A percentile compares a stretch with the other conserved stretches of the same genome.
These are phyloP conservation scores for Psophia crepitans DNA, from an alignment of 2,113 vertebrate species.

Conservation along the genomic window DNA sequence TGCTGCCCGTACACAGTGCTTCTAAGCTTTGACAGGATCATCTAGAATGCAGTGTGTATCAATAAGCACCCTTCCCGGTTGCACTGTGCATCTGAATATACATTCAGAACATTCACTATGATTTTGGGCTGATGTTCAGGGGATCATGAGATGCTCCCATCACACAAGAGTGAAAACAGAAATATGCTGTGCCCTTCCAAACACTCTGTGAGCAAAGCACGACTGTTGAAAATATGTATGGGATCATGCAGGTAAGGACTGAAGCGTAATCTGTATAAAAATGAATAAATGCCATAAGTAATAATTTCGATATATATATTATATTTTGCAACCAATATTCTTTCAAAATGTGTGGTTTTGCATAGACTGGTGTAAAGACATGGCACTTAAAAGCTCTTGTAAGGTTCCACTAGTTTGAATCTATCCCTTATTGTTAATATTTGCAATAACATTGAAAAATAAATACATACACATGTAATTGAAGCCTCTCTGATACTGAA, in stretches of 20 bases:
- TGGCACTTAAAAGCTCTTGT: not conserved
- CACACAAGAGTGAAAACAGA: not conserved
- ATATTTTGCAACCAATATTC: not conserved
- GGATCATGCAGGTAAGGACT: not conserved
- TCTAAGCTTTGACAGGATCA: not conserved
- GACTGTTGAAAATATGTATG: not conserved
- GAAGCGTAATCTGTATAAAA: not conserved
- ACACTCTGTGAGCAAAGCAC: not conserved
- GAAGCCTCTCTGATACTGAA: not conserved
- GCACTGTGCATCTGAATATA: not conserved
- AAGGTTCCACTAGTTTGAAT: not conserved
- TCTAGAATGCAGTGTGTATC: no score
- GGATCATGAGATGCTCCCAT: not conserved
- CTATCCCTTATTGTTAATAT: not conserved
- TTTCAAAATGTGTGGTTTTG: not conserved
- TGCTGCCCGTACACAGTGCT: not conserved
- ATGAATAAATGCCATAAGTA: not conserved
- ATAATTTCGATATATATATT: not conserved
- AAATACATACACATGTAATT: not conserved
- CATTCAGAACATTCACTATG: not conserved
- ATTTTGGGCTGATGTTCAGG: not conserved
- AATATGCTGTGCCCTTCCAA: not conserved
- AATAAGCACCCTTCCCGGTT: not conserved
- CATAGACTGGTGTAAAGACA: not conserved
- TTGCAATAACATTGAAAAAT: not conserved